These are phyloP conservation scores for Malurus elegans DNA, from an alignment of 2,113 vertebrate species.

Conservation along the genomic window DNA sequence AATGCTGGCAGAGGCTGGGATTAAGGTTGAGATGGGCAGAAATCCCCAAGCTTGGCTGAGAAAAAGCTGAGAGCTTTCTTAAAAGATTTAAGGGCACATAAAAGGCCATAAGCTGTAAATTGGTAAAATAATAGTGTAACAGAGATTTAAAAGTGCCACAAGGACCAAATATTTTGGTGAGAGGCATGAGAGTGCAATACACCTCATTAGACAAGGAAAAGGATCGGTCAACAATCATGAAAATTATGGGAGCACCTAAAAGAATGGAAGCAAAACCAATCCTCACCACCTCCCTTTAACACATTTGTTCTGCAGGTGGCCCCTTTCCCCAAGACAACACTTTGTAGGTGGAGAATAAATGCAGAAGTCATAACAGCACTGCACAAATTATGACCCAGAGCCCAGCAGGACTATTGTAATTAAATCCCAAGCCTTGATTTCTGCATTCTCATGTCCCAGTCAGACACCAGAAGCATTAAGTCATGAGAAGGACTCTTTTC, in stretches of 20 bases:
- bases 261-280: neutral
- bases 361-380: neutral
- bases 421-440: neutral
- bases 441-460: neutral
- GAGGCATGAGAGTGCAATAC: neutral
- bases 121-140: neutral
- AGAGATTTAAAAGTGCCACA: neutral
- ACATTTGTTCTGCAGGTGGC: neutral
- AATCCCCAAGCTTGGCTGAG: neutral
- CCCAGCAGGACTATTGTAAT: neutral
- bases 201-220: neutral
- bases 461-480: neutral
- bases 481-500: neutral
- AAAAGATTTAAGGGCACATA: neutral
- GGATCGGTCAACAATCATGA: neutral
- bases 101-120: neutral
- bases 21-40: constrained; percentile 1
- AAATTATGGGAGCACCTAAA: neutral
- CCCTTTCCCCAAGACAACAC: neutral
- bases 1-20: neutral
- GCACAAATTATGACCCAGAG: neutral
- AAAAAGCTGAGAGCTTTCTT: neutral
- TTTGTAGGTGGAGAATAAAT: neutral
- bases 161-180: neutral
- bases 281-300: neutral